phyloP scores from a whole-genome alignment of 1,140 invertebrate species.

The Luehdorfia chinensis region DNA sequence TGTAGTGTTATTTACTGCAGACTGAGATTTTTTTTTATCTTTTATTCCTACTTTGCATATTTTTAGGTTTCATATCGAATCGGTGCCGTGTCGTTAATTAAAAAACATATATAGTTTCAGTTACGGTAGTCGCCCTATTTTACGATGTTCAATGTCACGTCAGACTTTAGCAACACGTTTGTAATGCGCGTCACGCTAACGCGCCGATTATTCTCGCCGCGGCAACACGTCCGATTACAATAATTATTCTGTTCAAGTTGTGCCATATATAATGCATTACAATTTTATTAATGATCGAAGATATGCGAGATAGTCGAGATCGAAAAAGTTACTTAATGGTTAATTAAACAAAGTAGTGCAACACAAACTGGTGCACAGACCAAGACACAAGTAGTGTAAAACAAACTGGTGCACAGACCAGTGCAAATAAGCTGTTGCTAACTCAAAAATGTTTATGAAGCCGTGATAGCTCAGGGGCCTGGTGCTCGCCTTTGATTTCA shows the following conservation, averaged over 20 bases:
- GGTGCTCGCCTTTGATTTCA: no score
- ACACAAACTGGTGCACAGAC: no score
- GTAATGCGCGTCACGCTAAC: slow-evolving; percentile 16
- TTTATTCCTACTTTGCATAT: no score
- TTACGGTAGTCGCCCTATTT: slow-evolving; percentile 26
- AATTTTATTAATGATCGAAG: not conserved
- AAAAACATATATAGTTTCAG: slow-evolving; percentile 16
- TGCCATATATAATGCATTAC: not conserved
- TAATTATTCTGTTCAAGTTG: slow-evolving; percentile 15
- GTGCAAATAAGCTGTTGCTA: no score
- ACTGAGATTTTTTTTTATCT: no score
- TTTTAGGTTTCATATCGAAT: no score
- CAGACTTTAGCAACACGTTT: slow-evolving; percentile 13
- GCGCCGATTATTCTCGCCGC: slow-evolving; percentile 11
- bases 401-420: no score
- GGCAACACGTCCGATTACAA: slow-evolving; percentile 22
- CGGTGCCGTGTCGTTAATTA: not conserved
- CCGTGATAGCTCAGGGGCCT: no score
- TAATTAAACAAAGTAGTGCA: not conserved
- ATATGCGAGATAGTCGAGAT: not conserved
- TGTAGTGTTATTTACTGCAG: no score
- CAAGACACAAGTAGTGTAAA: no score
- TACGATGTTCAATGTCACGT: slow-evolving; percentile 29
- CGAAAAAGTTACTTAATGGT: not conserved
- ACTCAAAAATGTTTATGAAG: no score